A percentile compares a stretch with the other conserved stretches of the same genome.
Evolutionary conservation across 1,140 invertebrate genomes (phyloP).

Genomic region (Macrosteles quadrilineatus): DNA sequence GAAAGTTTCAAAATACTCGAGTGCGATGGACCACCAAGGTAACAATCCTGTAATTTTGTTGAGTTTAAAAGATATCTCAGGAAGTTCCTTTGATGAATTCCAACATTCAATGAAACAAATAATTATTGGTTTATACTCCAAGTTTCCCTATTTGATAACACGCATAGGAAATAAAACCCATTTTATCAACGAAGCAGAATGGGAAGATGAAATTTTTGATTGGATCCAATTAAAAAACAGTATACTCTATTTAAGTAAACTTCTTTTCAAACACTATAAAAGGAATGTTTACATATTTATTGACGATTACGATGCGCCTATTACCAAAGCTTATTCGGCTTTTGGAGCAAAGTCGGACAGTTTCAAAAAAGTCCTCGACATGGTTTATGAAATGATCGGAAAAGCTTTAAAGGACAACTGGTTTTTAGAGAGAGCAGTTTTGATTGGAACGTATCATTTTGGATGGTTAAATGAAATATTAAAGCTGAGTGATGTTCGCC

Average conservation of each 20-base stretch:
- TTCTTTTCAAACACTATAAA: constrained; percentile 1
- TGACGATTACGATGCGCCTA: neutral
- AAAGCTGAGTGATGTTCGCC: neutral
- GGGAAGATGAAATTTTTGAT: neutral
- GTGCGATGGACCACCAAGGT: constrained; percentile 11
- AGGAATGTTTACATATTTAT: constrained; percentile 2
- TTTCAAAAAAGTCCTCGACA: neutral
- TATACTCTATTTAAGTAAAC: neutral
- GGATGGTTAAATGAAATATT: neutral
- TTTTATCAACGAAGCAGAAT: no score
- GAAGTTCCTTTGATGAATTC: neutral
- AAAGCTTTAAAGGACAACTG: neutral
- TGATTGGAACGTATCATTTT: neutral
- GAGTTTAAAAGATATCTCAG: neutral
- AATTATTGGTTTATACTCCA: neutral
- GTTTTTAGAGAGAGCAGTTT: neutral
- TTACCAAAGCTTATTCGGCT: neutral
- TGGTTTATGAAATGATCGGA: neutral
- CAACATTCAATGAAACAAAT: neutral
- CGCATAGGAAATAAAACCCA: neutral
- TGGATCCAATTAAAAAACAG: neutral
- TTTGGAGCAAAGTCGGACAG: neutral
- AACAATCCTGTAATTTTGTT: neutral
- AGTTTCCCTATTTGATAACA: neutral
- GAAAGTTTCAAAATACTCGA: neutral